Percentiles rank a stretch among this genome's conserved stretches.
These are phyloP conservation scores for Tetranychus truncatus DNA, from an alignment of 2,888 invertebrate species.

Conservation along the genomic window DNA sequence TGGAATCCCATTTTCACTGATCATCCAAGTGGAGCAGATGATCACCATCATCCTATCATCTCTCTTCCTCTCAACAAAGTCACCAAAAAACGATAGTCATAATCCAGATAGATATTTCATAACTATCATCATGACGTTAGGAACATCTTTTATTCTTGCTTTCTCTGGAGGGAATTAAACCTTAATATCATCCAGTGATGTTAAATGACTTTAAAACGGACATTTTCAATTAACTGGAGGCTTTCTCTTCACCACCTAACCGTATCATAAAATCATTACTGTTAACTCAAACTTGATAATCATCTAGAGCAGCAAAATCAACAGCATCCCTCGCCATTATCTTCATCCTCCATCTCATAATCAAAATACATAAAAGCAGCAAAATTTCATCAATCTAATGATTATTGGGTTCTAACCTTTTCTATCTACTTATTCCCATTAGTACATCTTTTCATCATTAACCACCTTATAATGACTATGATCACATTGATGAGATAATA, in stretches of 20 bases:
- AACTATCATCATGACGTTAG: background rate
- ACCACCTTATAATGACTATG: background rate
- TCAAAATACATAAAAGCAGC: background rate
- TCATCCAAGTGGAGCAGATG: background rate
- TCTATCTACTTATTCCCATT: background rate
- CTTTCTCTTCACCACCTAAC: background rate
- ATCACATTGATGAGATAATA: background rate
- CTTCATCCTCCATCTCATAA: too few relatives aligned
- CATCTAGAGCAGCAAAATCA: background rate
- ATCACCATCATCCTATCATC: background rate
- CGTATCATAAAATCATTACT: background rate
- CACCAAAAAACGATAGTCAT: background rate
- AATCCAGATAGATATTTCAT: background rate
- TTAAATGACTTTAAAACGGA: background rate
- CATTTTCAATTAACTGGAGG: background rate
- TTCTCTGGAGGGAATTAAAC: background rate
- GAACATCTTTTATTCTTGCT: background rate
- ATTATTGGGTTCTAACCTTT: background rate
- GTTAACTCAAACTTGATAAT: background rate
- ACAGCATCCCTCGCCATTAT: background rate
- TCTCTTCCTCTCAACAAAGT: background rate
- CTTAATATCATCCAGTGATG: background rate
- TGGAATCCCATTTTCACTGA: background rate
- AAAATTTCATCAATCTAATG: background rate
- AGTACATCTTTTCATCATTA: background rate